Evolutionary conservation across 2,113 vertebrate genomes (phyloP).

Genomic region (Mesocricetus auratus): DNA sequence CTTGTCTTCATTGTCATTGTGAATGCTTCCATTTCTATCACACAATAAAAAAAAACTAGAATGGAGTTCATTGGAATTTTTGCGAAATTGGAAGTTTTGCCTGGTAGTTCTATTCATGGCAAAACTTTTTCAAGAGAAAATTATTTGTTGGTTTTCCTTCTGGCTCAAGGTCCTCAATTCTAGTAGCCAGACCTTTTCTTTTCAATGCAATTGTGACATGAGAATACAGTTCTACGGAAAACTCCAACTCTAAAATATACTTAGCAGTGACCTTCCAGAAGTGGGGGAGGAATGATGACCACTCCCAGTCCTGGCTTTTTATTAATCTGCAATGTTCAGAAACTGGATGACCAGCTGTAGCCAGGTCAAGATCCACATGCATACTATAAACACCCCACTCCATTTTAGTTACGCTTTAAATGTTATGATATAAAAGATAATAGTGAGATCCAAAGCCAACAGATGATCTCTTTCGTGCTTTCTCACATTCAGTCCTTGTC

Average conservation of each 20-base stretch:
- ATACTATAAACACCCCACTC: background rate
- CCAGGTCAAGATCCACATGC: background rate
- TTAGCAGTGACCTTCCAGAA: background rate
- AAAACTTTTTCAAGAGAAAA: background rate
- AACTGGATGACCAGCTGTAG: background rate
- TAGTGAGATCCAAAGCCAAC: background rate
- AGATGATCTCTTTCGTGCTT: background rate
- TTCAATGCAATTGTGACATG: background rate
- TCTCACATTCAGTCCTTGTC: background rate
- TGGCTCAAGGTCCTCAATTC: background rate
- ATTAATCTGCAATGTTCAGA: background rate
- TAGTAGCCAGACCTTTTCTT: background rate
- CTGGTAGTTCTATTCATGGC: background rate
- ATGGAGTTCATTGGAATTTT: background rate
- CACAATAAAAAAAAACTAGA: slow-evolving; percentile 8
- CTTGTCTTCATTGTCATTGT: background rate
- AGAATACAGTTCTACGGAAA: background rate
- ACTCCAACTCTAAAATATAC: background rate
- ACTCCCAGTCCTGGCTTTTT: background rate
- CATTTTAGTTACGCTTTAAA: background rate
- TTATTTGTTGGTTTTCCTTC: background rate
- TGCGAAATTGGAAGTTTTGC: background rate
- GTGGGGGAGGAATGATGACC: background rate
- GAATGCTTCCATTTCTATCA: background rate
- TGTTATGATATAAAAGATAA: background rate